Conservation (phyloP, 2,888 invertebrate genomes). For the Sisyra terminalis region DNA sequence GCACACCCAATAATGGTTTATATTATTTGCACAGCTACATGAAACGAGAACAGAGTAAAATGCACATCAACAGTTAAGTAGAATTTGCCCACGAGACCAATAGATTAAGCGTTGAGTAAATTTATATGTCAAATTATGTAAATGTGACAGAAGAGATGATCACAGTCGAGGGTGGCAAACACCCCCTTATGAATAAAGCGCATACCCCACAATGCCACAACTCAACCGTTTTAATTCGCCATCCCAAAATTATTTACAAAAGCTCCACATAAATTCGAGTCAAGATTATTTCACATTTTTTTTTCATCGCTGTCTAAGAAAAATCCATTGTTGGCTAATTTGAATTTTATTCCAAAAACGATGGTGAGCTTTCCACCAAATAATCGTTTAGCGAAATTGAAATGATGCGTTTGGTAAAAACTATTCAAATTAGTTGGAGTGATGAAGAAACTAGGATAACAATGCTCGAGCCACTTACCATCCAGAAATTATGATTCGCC, state of each 20-base stretch:
- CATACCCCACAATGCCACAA: conserved; percentile 1
- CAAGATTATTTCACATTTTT: neutral
- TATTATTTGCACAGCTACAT: too few species aligned
- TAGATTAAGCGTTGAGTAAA: conserved; percentile 9
- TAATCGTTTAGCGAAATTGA: too few species aligned
- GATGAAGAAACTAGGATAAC: too few species aligned
- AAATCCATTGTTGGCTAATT: neutral
- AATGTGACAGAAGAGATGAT: conserved; percentile 9
- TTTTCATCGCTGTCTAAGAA: neutral
- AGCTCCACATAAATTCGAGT: neutral
- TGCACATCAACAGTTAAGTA: neutral
- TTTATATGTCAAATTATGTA: conserved; percentile 10
- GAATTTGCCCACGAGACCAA: conserved; percentile 8
- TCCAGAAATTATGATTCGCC: too few species aligned
- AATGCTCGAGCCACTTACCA: too few species aligned
- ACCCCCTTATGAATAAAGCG: too few species aligned
- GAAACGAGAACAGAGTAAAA: too few species aligned
- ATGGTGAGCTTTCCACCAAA: neutral
- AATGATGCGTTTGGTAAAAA: too few species aligned
- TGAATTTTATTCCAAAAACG: neutral
- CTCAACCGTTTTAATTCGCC: conserved; percentile 4
- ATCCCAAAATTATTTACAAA: conserved; percentile 1
- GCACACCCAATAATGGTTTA: too few species aligned
- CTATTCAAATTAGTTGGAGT: too few species aligned
- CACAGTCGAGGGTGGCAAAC: neutral